Evolutionary conservation across 2,888 invertebrate species (phyloP).

Genomic region (Gasteruption jaculator): DNA sequence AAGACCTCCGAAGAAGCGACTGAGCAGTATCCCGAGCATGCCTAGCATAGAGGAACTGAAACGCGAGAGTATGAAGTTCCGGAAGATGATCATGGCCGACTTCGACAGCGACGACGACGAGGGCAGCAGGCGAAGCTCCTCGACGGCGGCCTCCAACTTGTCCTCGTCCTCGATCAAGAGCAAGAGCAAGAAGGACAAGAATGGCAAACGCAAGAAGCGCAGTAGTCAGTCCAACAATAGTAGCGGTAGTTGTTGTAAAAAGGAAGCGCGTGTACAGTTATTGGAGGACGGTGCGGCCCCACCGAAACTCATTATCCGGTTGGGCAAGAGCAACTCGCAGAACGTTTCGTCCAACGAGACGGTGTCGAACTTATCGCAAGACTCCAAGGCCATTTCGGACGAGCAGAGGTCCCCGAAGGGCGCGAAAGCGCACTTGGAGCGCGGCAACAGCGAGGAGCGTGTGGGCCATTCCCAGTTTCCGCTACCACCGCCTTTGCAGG

Average conservation of each 20-base stretch:
- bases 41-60: constrained; percentile 77
- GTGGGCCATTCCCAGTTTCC: too few relatives aligned
- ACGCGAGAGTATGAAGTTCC: constrained; percentile 82
- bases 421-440: background rate
- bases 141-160: too few relatives aligned
- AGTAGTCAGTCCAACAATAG: constrained; percentile 53
- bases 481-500: constrained; percentile 7
- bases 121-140: too few relatives aligned
- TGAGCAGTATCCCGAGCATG: constrained; percentile 58
- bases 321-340: constrained; percentile 51
- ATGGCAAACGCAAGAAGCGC: constrained; percentile 56
- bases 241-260: constrained; percentile 53
- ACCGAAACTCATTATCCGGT: constrained; percentile 74
- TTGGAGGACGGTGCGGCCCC: constrained; percentile 59
- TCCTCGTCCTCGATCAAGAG: constrained; percentile 40
- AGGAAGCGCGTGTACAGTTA: constrained; percentile 56
- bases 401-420: too few relatives aligned
- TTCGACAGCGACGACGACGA: constrained; percentile 68
- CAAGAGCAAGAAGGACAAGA: constrained; percentile 55
- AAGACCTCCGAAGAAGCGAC: constrained; percentile 79
- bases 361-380: constrained; percentile 4
- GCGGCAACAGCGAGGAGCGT: too few relatives aligned
- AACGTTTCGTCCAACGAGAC: constrained; percentile 13
- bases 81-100: constrained; percentile 79
- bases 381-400: background rate